Conservation (phyloP, 2,797 vertebrate genomes). For the Morelia viridis region DNA sequence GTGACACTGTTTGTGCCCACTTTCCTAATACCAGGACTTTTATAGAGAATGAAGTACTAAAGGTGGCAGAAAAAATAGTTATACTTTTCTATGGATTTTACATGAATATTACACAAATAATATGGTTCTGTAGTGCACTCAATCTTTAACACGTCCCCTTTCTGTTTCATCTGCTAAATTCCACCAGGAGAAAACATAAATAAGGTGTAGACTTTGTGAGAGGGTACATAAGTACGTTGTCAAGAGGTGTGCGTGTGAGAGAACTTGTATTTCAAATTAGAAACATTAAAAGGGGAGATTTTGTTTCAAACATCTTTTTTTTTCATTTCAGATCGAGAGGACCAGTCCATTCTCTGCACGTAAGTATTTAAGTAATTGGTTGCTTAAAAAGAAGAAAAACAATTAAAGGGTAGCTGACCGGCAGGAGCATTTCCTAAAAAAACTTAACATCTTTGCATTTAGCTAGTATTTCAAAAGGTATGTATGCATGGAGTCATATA, state of each 20-base stretch:
- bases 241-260: not conserved
- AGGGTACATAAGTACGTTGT: not conserved
- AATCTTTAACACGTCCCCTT: not conserved
- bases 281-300: not conserved
- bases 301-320: not conserved
- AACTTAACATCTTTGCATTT: not conserved
- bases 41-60: not conserved
- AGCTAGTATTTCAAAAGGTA: not conserved
- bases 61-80: not conserved
- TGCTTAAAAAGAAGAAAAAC: constrained; percentile 5
- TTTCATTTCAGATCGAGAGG: constrained; percentile 84
- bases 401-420: not conserved
- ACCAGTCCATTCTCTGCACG: constrained; percentile 99
- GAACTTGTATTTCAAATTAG: not conserved
- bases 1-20: not conserved
- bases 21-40: not conserved
- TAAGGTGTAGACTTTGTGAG: not conserved
- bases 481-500: not conserved
- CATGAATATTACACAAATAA: not conserved
- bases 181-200: not conserved
- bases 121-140: not conserved
- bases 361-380: constrained; percentile 77
- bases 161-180: not conserved
- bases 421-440: not conserved
- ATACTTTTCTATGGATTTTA: not conserved